phyloP scores from a whole-genome alignment of 1,140 invertebrate genomes.

The Drosophila prosaltans region DNA sequence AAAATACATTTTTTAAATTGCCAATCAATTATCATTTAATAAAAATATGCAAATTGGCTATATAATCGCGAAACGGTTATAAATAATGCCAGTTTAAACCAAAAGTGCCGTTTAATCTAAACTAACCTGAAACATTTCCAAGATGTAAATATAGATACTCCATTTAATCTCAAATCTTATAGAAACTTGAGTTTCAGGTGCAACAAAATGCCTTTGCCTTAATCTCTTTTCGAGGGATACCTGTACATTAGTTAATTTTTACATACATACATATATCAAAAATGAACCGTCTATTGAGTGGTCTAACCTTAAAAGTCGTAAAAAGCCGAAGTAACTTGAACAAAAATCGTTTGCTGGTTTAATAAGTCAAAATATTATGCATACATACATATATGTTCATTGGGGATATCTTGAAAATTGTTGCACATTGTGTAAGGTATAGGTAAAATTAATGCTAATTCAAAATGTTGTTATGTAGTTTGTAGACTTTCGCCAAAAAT shows the following conservation, averaged over 20 bases:
- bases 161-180: background rate
- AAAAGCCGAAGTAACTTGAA: background rate
- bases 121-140: background rate
- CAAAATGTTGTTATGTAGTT: constrained; percentile 21
- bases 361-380: background rate
- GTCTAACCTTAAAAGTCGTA: no score
- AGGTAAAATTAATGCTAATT: constrained; percentile 15
- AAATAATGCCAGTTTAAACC: background rate
- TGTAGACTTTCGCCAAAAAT: constrained; percentile 8
- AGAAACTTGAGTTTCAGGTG: background rate
- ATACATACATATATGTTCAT: background rate
- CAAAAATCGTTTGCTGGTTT: constrained; percentile 5
- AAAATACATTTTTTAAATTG: background rate
- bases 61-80: background rate
- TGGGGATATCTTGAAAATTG: background rate
- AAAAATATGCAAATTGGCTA: background rate
- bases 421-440: constrained; percentile 10
- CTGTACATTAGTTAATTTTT: no score
- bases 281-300: no score
- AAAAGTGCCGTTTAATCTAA: constrained; percentile 3
- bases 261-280: no score
- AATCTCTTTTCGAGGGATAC: background rate
- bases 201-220: background rate
- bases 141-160: background rate
- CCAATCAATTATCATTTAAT: background rate